Percentiles rank a stretch among this genome's conserved stretches.
These are phyloP conservation scores for Lemur catta DNA, from an alignment of 2,797 vertebrate species.

Conservation along the genomic window DNA sequence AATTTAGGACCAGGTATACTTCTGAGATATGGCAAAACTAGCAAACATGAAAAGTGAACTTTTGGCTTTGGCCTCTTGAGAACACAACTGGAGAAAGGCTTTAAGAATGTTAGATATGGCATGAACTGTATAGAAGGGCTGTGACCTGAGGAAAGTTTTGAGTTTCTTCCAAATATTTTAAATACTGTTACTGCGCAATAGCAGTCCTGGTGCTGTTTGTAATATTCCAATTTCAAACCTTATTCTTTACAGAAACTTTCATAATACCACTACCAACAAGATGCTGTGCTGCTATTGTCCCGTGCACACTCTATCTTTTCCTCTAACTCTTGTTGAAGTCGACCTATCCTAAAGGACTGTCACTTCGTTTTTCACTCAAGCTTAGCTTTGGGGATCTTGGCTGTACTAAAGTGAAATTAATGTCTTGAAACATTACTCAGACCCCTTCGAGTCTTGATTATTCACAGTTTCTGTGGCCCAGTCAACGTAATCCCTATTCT, in stretches of 20 bases:
- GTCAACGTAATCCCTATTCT: background rate
- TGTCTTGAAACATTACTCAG: background rate
- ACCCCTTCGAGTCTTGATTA: background rate
- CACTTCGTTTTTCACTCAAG: background rate
- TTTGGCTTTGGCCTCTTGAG: background rate
- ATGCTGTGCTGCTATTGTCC: background rate
- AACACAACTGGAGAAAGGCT: background rate
- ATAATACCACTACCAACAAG: background rate
- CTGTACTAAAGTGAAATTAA: background rate
- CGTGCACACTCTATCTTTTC: background rate
- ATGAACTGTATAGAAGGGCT: background rate
- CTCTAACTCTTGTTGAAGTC: background rate
- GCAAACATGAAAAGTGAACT: background rate
- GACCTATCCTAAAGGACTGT: background rate
- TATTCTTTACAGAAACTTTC: background rate
- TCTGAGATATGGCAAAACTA: background rate
- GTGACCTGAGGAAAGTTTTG: background rate
- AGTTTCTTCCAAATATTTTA: background rate
- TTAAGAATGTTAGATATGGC: background rate
- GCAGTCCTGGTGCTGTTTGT: background rate
- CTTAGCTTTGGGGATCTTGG: background rate
- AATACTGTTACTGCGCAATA: background rate
- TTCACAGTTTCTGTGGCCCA: background rate
- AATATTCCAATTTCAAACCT: background rate
- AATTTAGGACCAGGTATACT: background rate